Evolutionary conservation across 2,888 invertebrate species (phyloP).

Genomic region (Hirtodrosophila trivittata): DNA sequence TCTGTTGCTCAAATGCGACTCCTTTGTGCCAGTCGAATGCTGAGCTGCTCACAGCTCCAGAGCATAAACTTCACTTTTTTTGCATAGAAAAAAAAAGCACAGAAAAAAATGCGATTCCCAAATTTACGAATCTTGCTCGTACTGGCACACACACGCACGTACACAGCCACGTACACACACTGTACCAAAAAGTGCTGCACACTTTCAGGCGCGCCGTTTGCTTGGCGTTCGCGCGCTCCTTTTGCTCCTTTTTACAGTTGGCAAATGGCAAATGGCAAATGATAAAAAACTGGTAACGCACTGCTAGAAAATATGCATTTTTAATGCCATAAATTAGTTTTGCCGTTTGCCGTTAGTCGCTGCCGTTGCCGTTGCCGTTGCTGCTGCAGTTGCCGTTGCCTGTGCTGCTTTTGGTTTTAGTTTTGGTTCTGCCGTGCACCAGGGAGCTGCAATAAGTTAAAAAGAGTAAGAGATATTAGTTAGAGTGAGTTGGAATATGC

Average conservation of each 20-base stretch:
- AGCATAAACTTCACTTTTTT: conserved; percentile 51
- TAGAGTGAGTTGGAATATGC: conserved; percentile 27
- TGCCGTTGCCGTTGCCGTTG: conserved; percentile 15
- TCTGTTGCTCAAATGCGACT: conserved; percentile 45
- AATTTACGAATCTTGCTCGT: neutral
- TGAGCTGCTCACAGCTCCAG: conserved; percentile 50
- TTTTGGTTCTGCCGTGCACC: conserved; percentile 33
- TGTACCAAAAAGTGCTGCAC: conserved; percentile 19
- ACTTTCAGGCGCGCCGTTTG: conserved; percentile 42
- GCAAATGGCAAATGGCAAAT: conserved; percentile 70
- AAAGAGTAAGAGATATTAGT: conserved; percentile 32
- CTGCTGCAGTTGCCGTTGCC: neutral
- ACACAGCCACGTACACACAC: conserved; percentile 6
- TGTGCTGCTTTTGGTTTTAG: neutral
- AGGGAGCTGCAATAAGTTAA: conserved; percentile 47
- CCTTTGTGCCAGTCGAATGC: conserved; percentile 67
- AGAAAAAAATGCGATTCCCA: neutral
- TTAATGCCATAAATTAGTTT: conserved; percentile 79
- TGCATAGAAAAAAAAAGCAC: neutral
- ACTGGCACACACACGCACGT: conserved; percentile 8
- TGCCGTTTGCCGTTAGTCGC: conserved; percentile 54
- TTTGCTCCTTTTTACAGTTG: conserved; percentile 54
- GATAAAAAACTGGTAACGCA: conserved; percentile 70
- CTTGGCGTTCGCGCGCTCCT: conserved; percentile 20
- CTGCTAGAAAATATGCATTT: conserved; percentile 81